These are phyloP conservation scores for Pyrgus malvae DNA, from an alignment of 2,888 invertebrate genomes.

Conservation along the genomic window DNA sequence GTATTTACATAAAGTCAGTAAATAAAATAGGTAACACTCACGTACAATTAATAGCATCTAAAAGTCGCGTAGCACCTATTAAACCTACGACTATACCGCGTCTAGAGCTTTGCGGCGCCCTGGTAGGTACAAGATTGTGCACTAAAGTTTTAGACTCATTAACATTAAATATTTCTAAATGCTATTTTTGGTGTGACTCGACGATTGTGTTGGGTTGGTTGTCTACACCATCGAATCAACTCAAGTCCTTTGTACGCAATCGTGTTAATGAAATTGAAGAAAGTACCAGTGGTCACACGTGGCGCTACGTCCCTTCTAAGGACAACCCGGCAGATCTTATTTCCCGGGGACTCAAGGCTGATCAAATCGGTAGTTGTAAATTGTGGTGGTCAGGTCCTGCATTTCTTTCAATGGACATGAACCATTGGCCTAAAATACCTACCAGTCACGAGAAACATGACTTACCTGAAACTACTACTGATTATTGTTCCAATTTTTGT, in stretches of 20 bases:
- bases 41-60: constrained; percentile 17
- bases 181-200: constrained; percentile 5
- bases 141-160: constrained; percentile 7
- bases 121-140: constrained; percentile 19
- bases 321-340: constrained; percentile 21
- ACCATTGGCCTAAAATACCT: background rate
- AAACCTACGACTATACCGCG: constrained; percentile 26
- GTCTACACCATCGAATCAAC: background rate
- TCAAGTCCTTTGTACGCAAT: background rate
- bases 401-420: background rate
- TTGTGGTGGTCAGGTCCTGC: constrained; percentile 25
- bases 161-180: background rate
- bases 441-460: background rate
- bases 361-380: constrained; percentile 4
- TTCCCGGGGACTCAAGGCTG: constrained; percentile 31
- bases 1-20: constrained; percentile 32
- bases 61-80: constrained; percentile 22
- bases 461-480: background rate
- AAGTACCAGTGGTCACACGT: background rate
- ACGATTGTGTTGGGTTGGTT: constrained; percentile 4
- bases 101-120: constrained; percentile 30
- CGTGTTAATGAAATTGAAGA: background rate
- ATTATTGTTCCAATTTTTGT: no score
- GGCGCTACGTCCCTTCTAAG: constrained; percentile 24
- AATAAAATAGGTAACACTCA: constrained; percentile 6